Percentiles rank a stretch among this genome's conserved stretches.
These are phyloP conservation scores for Drosophila melanogaster DNA, from an alignment of 1,140 invertebrate species.

Conservation along the genomic window Release_6_plus_ISO1_MT NT_033777.3:17373001-17373500, in stretches of 20 bases:
- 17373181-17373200: slow-evolving; percentile 39
- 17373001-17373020: neutral
- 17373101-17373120: slow-evolving; percentile 59
- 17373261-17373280: slow-evolving; percentile 31
- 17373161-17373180: slow-evolving; percentile 64
- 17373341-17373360: slow-evolving; percentile 45
- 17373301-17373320: slow-evolving; percentile 5
- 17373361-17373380: slow-evolving; percentile 31
- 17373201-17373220: slow-evolving; percentile 65
- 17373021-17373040: neutral
- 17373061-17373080: slow-evolving; percentile 8
- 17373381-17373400: slow-evolving; percentile 29
- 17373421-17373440: slow-evolving; percentile 31
- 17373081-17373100: slow-evolving; percentile 22
- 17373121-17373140: slow-evolving; percentile 63
- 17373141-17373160: slow-evolving; percentile 49
- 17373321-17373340: slow-evolving; percentile 34
- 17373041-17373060: slow-evolving; percentile 14
- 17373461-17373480: slow-evolving; percentile 48
- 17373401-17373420: slow-evolving; percentile 2
- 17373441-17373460: slow-evolving; percentile 44
- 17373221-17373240: slow-evolving; percentile 58
- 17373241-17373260: slow-evolving; percentile 40
- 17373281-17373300: slow-evolving; percentile 16
- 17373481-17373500: slow-evolving; percentile 1